Evolutionary conservation across 2,797 vertebrate species (phyloP).

Genomic region (Chaetophractus vellerosus): DNA sequence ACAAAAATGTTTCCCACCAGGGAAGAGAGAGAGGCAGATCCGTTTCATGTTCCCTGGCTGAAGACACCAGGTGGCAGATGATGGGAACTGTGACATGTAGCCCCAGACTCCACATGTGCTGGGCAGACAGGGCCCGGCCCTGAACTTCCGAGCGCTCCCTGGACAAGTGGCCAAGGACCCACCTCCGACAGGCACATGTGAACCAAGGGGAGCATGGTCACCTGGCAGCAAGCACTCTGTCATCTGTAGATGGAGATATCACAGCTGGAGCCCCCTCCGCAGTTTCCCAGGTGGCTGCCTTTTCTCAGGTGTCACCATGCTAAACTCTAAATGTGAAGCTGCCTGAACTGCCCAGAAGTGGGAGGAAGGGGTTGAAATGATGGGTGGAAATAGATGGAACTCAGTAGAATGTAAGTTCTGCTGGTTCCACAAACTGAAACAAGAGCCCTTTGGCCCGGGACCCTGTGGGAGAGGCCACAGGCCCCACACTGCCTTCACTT

Average conservation of each 20-base stretch:
- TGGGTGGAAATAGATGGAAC: background rate
- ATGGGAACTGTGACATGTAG: background rate
- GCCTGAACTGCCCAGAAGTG: too few species aligned
- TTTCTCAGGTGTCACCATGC: background rate
- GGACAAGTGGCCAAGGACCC: background rate
- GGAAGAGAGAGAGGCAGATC: background rate
- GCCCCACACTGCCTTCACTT: too few species aligned
- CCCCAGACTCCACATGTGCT: background rate
- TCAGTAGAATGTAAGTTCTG: background rate
- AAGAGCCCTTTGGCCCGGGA: too few species aligned
- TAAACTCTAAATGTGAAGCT: background rate
- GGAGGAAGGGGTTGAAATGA: background rate
- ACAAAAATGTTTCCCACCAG: background rate
- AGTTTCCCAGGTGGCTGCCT: background rate
- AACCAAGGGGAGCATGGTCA: accelerated
- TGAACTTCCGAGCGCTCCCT: background rate
- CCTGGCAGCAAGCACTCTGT: accelerated
- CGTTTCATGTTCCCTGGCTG: background rate
- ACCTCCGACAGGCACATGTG: background rate
- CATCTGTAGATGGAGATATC: background rate
- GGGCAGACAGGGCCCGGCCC: background rate
- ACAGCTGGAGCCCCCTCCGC: background rate
- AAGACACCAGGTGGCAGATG: background rate
- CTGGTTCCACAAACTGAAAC: background rate
- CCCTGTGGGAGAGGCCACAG: accelerated